Percentiles rank a stretch among this genome's conserved stretches.
phyloP scores from a whole-genome alignment of 2,113 vertebrate species.

The Mesocricetus auratus region DNA sequence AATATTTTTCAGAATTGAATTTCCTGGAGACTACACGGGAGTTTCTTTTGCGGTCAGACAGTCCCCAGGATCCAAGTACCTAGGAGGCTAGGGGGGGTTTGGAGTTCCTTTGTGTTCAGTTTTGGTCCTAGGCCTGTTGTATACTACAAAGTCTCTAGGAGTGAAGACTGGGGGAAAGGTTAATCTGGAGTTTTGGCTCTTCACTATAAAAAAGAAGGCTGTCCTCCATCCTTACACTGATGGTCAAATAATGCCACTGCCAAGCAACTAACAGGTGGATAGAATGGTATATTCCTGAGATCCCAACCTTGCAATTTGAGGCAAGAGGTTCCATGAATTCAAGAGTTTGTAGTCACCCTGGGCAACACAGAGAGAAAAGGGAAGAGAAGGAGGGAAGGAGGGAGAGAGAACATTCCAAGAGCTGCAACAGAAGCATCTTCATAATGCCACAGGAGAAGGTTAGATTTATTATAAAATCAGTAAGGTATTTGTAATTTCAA shows the following conservation, averaged over 20 bases:
- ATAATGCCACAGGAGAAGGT: constrained; percentile 5
- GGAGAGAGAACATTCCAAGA: background rate
- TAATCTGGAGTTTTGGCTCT: too few species aligned
- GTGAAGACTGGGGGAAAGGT: too few species aligned
- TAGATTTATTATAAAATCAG: background rate
- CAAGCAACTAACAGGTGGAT: background rate
- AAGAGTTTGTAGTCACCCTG: background rate
- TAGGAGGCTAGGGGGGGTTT: too few species aligned
- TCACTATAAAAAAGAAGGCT: background rate
- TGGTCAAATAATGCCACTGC: background rate
- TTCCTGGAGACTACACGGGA: too few species aligned
- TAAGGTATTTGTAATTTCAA: background rate
- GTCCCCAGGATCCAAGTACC: too few species aligned
- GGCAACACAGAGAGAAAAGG: too few species aligned
- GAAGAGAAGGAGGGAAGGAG: background rate
- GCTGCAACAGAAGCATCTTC: background rate
- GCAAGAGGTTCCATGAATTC: background rate
- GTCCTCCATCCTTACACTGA: background rate
- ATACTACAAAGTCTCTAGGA: too few species aligned
- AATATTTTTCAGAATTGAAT: too few species aligned
- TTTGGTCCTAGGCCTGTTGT: too few species aligned
- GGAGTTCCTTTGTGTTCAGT: too few species aligned
- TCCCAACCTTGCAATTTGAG: background rate
- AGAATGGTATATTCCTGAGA: background rate
- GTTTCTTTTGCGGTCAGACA: too few species aligned